Evolutionary conservation across 2,797 vertebrate species (phyloP), one percentile per base, ranked within the genome.

Genomic region (Anomalospiza imberbis): DNA sequence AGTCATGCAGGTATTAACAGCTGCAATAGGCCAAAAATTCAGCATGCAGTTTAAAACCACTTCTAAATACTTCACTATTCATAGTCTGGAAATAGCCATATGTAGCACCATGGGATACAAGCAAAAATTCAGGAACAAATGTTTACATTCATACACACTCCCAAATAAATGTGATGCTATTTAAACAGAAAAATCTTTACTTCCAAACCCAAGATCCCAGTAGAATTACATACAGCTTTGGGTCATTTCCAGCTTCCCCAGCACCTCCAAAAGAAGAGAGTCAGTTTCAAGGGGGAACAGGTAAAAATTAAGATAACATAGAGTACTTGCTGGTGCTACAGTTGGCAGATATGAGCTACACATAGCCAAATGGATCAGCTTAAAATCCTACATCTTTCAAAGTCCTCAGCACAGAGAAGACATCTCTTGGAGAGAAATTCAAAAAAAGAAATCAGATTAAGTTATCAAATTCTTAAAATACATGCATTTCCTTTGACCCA

Each of bases 371-470:
- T 2, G 9, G 34, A 83, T 63, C 42, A 53, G 20, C 63, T 73
- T 78, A 36, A 79, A 70, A 65, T 53, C 60, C 32, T 55, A 9
- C 29, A n/a, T 42, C 40, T 42, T 51, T 55, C 82, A 71, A 63
- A 91, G 67, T 38, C 47, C 47, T 54, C 50, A 44, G 7, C 45
- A 25, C 2, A 1, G 11, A 63, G 40, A 87, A 14, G 6, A 34
- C 31, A 53, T 62, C 17, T 65, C 45, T 78, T 55, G 44, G n/a
- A 89, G 12, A 66, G 21, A 91, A 87, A 89, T 47, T 36, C 13
- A 5, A 81, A 81, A 18, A 75, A 81, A 53, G 22, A 67, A 88
- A 86, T 65, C 32, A 89, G 47, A 94, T 89, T 82, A 95, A 53
- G 18, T 50, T 61, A 53, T 45, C 66, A 57, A 53, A 44, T 82